Percentiles rank a stretch among this genome's conserved stretches.
phyloP scores from a whole-genome alignment of 2,888 invertebrate genomes.

The Molanna angustata region DNA sequence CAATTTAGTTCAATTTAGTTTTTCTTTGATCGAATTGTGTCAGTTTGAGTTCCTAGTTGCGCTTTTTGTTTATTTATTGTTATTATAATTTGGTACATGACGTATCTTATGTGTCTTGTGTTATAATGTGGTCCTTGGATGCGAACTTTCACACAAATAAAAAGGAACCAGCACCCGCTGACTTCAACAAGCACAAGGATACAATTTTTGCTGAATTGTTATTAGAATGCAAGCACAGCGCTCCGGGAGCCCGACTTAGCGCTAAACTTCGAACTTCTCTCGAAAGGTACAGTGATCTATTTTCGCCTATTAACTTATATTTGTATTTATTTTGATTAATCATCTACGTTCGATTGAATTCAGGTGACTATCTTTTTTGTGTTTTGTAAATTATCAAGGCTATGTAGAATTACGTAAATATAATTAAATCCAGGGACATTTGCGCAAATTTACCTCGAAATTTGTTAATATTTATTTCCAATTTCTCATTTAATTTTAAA shows the following conservation, averaged over 20 bases:
- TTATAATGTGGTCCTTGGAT: conserved; percentile 20
- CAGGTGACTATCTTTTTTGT: no score
- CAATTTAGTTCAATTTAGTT: no score
- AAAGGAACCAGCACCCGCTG: conserved; percentile 9
- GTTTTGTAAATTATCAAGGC: no score
- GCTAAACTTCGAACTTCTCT: conserved; percentile 44
- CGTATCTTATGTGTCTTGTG: background rate
- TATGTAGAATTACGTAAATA: conserved; percentile 15
- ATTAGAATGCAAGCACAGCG: conserved; percentile 63
- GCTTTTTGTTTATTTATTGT: no score
- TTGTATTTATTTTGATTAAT: no score
- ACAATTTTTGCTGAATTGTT: conserved; percentile 60
- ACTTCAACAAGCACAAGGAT: conserved; percentile 37
- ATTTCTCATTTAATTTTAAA: background rate
- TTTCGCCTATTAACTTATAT: no score
- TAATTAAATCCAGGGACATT: background rate
- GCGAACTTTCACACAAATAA: conserved; percentile 8
- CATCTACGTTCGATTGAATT: no score
- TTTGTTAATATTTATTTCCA: background rate
- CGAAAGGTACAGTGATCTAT: conserved; percentile 40
- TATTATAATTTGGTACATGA: background rate
- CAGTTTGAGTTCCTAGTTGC: no score
- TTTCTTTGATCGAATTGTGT: no score
- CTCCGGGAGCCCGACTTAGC: conserved; percentile 65
- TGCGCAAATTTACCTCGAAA: background rate